Base-by-base conservation (phyloP, 1,140 invertebrate species). In the Brachionus rotundiformis region DNA sequence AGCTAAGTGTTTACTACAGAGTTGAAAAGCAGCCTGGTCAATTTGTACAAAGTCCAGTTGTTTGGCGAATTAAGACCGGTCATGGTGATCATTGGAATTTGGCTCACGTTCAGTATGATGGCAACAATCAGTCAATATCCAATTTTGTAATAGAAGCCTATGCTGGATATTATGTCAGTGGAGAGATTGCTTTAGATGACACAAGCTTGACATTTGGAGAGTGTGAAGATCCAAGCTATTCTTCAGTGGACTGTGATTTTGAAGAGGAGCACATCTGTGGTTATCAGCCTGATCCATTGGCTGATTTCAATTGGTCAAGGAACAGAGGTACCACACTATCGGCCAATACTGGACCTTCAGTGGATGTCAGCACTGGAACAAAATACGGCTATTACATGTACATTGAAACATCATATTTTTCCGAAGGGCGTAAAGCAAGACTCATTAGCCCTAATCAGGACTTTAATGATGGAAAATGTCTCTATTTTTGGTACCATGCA, bases 271-370 rank as follows among this genome's bases (percentile, higher is more conserved):
- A 73, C 27, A 39, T 83, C 10, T 84, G 84, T 47, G 83, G 84
- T 1, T 87, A 85, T 85, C 84, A 82, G n/a, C 85, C 86, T 73
- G 85, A 86, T 79, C 83, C 82, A 54, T 84, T 76, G 6, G 86
- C 86, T 82, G 54, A 84, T 25, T 87, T 87, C 84, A 84, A 88
- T 83, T 88, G 87, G 87, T 84, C 83, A 16, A 71, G 85, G 44
- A 59, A 83, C n/a, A 82, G 44, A 23, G 84, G 86, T 1, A 49
- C 8, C 11, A 84, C 84, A 8, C 19, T 44, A 16, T 75, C 81
- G 3, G 25, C 13, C 3, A 25, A 79, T 23, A 83, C 84, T 23
- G 84, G 84, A 10, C 84, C 84, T 13, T 8, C 79, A 19, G 6
- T 29, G 5, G 79, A 81, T 81, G 41, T 49, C 23, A 44, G 6